Evolutionary conservation across 2,797 vertebrate species (phyloP).

Genomic region (Phalanger gymnotis): DNA sequence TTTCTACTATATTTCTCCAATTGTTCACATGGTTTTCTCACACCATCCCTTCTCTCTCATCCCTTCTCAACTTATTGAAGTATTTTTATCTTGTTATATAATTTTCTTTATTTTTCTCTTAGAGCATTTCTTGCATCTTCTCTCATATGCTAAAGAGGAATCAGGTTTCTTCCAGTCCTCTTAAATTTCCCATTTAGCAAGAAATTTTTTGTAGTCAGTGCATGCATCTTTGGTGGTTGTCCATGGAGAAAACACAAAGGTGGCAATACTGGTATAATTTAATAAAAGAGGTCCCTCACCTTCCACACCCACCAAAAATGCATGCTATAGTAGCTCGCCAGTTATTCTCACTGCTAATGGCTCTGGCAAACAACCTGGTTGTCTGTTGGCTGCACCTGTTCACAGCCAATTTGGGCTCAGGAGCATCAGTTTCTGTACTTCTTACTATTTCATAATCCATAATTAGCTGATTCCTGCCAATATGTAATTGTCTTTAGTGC

Average conservation of each 20-base stretch:
- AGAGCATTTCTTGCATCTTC: background rate
- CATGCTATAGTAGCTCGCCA: no score
- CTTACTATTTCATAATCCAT: background rate
- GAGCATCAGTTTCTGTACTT: background rate
- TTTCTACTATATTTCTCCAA: no score
- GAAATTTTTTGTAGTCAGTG: background rate
- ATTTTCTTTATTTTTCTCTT: background rate
- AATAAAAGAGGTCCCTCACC: background rate
- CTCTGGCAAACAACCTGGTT: background rate
- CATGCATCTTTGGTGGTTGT: background rate
- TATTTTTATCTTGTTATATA: background rate
- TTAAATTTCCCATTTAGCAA: background rate
- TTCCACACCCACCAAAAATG: background rate
- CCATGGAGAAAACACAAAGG: background rate
- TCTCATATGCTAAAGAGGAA: no score
- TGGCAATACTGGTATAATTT: background rate
- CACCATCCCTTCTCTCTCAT: no score
- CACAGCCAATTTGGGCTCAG: background rate
- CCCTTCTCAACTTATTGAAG: background rate
- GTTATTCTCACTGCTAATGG: background rate
- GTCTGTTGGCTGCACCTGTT: background rate
- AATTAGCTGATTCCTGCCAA: background rate
- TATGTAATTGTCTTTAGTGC: background rate
- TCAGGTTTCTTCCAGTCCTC: no score
- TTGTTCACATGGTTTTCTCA: no score